Percentiles rank a stretch among this genome's conserved stretches.
These are phyloP conservation scores for Rhinolophus sinicus DNA, from an alignment of 2,113 vertebrate species.

Conservation along the genomic window DNA sequence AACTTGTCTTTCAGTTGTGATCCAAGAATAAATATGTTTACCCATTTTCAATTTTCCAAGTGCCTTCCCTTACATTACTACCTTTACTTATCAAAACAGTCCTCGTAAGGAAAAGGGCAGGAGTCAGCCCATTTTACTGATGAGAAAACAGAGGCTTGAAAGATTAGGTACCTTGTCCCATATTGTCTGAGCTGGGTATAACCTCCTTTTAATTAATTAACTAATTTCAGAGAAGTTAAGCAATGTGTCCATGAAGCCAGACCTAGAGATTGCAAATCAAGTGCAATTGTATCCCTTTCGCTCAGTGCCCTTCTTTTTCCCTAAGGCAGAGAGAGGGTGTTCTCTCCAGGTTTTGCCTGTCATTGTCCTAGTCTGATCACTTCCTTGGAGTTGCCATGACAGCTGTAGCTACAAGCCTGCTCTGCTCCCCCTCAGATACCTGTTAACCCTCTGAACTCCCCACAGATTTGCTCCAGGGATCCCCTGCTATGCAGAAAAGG, in stretches of 20 bases:
- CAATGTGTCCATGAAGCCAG: not conserved
- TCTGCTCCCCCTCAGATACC: constrained; percentile 52
- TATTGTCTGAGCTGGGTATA: not conserved
- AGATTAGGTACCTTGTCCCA: not conserved
- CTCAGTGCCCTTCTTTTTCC: not conserved
- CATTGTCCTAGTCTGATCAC: not conserved
- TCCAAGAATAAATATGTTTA: not conserved
- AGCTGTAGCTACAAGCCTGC: constrained; percentile 38
- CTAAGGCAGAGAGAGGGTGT: not conserved
- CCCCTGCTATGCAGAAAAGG: not conserved
- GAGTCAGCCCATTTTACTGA: not conserved
- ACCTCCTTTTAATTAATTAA: not conserved
- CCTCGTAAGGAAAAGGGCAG: not conserved
- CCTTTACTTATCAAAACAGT: not conserved
- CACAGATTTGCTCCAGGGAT: constrained; percentile 48
- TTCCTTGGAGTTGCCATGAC: constrained; percentile 55
- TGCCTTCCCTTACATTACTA: not conserved
- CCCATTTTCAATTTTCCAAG: not conserved
- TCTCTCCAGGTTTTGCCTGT: not conserved
- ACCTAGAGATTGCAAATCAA: not conserved
- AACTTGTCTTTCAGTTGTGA: not conserved
- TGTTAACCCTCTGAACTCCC: constrained; percentile 70
- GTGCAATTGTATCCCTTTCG: not conserved
- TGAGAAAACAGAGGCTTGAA: not conserved
- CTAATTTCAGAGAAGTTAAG: not conserved